Conservation (phyloP, 2,797 vertebrate genomes). For the Phaenicophaeus curvirostris region DNA sequence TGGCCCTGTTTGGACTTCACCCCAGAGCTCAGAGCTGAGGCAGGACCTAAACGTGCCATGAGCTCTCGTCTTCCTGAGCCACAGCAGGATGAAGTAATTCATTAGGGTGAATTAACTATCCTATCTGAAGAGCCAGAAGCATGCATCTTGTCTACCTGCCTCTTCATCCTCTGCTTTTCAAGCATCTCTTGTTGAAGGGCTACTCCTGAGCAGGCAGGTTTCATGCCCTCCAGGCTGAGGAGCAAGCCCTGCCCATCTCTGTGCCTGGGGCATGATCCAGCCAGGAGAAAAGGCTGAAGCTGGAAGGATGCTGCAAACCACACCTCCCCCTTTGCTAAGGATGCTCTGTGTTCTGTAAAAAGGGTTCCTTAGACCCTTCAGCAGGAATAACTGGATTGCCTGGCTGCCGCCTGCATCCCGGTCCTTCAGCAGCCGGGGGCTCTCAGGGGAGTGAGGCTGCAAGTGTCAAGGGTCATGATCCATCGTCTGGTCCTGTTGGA, state of each 20-base stretch:
- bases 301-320: background rate
- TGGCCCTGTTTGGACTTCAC: background rate
- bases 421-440: background rate
- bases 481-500: accelerated
- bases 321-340: background rate
- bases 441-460: background rate
- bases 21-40: background rate
- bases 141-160: accelerated
- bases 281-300: accelerated
- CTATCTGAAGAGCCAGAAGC: background rate
- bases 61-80: background rate
- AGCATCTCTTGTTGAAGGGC: background rate
- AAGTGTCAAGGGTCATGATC: accelerated
- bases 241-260: background rate
- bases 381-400: background rate
- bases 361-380: background rate
- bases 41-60: accelerated
- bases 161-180: background rate
- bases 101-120: background rate
- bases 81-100: background rate
- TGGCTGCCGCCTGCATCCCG: background rate
- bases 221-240: background rate
- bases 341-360: background rate
- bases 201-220: background rate
- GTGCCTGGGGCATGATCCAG: accelerated